phyloP scores from a whole-genome alignment of 2,888 invertebrate genomes.

The Spodoptera picta region DNA sequence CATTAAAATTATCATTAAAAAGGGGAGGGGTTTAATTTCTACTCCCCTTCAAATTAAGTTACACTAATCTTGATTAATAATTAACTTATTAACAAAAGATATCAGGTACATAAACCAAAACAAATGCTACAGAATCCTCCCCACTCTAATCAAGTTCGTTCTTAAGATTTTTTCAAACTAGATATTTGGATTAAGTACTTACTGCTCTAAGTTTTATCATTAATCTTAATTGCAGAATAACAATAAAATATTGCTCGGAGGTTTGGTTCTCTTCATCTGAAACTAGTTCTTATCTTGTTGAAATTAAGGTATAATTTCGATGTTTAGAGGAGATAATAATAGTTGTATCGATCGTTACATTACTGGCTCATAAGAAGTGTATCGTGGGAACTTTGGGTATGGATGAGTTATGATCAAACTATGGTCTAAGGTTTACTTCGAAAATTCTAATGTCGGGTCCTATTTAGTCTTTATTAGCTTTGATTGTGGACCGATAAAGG shows the following conservation, averaged over 20 bases:
- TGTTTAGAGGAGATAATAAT: slow-evolving; percentile 71
- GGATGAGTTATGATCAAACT: slow-evolving; percentile 79
- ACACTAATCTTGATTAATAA: too few relatives aligned
- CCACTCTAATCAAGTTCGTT: slow-evolving; percentile 55
- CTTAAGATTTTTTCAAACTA: slow-evolving; percentile 73
- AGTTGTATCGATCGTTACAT: slow-evolving; percentile 82
- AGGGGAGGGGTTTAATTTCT: too few relatives aligned
- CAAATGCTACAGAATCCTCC: slow-evolving; percentile 52
- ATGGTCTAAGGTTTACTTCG: slow-evolving; percentile 64
- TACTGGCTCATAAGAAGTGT: slow-evolving; percentile 84
- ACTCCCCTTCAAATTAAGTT: too few relatives aligned
- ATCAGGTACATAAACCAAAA: slow-evolving; percentile 1
- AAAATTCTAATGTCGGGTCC: slow-evolving; percentile 45
- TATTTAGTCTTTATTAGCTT: slow-evolving; percentile 48
- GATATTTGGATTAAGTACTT: slow-evolving; percentile 88
- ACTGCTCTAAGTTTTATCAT: slow-evolving; percentile 86
- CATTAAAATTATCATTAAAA: too few relatives aligned
- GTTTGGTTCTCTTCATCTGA: slow-evolving; percentile 63
- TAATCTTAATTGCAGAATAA: slow-evolving; percentile 88
- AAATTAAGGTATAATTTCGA: slow-evolving; percentile 71
- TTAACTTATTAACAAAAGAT: too few relatives aligned
- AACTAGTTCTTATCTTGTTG: slow-evolving; percentile 66
- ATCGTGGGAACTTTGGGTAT: slow-evolving; percentile 85
- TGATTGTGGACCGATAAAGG: slow-evolving; percentile 44
- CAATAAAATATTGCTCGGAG: slow-evolving; percentile 86